These are phyloP conservation scores for Drosophila meridionalis DNA, from an alignment of 2,888 invertebrate species.

Conservation along the genomic window DNA sequence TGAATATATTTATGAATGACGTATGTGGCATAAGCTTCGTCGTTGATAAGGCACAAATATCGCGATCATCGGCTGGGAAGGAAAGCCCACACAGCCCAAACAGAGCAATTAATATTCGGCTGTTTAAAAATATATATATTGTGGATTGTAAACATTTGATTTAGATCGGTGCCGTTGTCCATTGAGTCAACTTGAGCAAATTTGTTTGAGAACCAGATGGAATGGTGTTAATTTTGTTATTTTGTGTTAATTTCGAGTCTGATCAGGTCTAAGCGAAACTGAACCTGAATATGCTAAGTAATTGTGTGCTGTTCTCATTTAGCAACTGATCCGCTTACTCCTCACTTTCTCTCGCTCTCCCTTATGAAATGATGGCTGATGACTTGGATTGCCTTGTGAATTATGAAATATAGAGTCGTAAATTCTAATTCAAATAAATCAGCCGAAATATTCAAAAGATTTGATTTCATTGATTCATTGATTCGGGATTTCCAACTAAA, in stretches of 20 bases:
- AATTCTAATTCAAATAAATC: not conserved
- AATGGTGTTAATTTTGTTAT: constrained; percentile 52
- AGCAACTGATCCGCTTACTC: constrained; percentile 29
- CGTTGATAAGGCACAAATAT: constrained; percentile 20
- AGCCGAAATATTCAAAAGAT: not conserved
- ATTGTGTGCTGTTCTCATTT: constrained; percentile 57
- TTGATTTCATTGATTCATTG: not conserved
- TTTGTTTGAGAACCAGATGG: constrained; percentile 49
- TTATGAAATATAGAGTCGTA: constrained; percentile 11
- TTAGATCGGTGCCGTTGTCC: not conserved
- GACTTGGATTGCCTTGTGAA: not conserved
- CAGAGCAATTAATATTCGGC: constrained; percentile 18
- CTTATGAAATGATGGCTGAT: not conserved
- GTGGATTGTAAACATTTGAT: not conserved
- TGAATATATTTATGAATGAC: constrained; percentile 42
- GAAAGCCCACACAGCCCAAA: constrained; percentile 40
- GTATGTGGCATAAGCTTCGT: constrained; percentile 14
- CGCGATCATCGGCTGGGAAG: constrained; percentile 14
- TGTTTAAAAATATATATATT: constrained; percentile 11
- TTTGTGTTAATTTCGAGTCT: constrained; percentile 1
- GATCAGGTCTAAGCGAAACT: constrained; percentile 37
- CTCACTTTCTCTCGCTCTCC: too few relatives aligned
- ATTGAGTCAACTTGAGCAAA: constrained; percentile 6
- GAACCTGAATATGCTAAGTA: constrained; percentile 54
- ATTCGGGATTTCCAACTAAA: not conserved